Percentiles rank a stretch among this genome's conserved stretches.
phyloP scores from a whole-genome alignment of 2,113 vertebrate species.

The Conger conger region DNA sequence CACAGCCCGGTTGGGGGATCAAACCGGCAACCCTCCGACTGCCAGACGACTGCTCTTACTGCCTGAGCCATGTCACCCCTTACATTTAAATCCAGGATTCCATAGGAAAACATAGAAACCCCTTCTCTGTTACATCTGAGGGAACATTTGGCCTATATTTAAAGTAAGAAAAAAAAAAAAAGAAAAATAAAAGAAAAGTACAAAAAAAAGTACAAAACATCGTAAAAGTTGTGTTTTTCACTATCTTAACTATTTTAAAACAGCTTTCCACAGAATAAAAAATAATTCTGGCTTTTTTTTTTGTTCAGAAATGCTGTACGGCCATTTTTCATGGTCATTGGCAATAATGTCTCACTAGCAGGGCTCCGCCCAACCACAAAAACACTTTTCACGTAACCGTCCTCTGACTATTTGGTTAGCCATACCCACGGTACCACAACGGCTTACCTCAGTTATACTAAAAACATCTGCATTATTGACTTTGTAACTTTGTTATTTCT shows the following conservation, averaged over 20 bases:
- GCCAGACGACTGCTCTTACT: no score
- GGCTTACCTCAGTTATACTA: constrained; percentile 16
- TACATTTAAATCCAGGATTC: not conserved
- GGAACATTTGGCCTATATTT: not conserved
- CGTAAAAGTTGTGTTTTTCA: not conserved
- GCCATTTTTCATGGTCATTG: constrained; percentile 10
- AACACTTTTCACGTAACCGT: constrained; percentile 30
- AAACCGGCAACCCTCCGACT: no score
- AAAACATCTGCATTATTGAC: constrained; percentile 31
- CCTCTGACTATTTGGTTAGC: constrained; percentile 21
- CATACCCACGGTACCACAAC: constrained; percentile 21
- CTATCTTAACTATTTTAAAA: not conserved
- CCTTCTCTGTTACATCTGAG: not conserved
- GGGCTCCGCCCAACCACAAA: constrained; percentile 29
- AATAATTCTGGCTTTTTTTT: not conserved
- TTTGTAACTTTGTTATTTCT: constrained; percentile 10
- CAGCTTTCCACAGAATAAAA: constrained; percentile 8
- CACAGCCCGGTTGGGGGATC: no score
- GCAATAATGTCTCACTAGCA: constrained; percentile 24
- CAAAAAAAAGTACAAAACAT: not conserved
- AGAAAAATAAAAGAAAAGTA: no score
- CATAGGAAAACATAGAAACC: not conserved
- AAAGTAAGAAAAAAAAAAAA: not conserved
- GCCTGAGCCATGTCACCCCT: no score
- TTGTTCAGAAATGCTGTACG: constrained; percentile 1